phyloP scores from a whole-genome alignment of 2,797 vertebrate species.

The Taenioides sp. region DNA sequence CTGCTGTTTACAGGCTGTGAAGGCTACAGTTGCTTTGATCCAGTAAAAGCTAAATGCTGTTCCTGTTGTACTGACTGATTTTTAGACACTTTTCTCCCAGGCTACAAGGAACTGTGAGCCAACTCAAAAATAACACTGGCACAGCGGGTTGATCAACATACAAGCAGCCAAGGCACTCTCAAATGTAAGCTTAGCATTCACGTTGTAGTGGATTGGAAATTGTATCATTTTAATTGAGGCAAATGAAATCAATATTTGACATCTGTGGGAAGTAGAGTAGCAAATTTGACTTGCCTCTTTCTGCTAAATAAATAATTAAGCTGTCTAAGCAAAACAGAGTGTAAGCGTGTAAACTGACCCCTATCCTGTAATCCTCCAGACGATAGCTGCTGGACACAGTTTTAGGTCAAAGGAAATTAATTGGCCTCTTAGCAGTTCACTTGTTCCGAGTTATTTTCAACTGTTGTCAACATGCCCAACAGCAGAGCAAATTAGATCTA shows the following conservation, averaged over 20 bases:
- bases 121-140: slow-evolving; percentile 40
- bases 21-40: slow-evolving; percentile 25
- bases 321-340: slow-evolving; percentile 36
- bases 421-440: slow-evolving; percentile 29
- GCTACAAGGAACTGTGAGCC: slow-evolving; percentile 29
- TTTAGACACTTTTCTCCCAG: slow-evolving; percentile 39
- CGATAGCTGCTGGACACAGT: slow-evolving; percentile 34
- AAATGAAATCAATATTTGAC: slow-evolving; percentile 44
- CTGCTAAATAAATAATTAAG: slow-evolving; percentile 50
- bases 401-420: slow-evolving; percentile 45
- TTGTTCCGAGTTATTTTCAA: slow-evolving; percentile 39
- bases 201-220: slow-evolving; percentile 17
- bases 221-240: slow-evolving; percentile 47
- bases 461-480: slow-evolving; percentile 37
- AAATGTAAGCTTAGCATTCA: slow-evolving; percentile 18
- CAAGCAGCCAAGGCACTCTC: slow-evolving; percentile 13
- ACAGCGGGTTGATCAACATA: slow-evolving; percentile 28
- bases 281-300: slow-evolving; percentile 34
- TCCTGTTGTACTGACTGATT: slow-evolving; percentile 32
- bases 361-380: slow-evolving; percentile 21
- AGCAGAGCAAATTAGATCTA: slow-evolving; percentile 29
- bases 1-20: slow-evolving; percentile 41
- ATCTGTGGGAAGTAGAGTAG: slow-evolving; percentile 37
- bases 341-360: slow-evolving; percentile 44
- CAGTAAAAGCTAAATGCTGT: slow-evolving; percentile 17